A percentile compares a stretch with the other conserved stretches of the same genome.
Conservation (phyloP, 2,797 vertebrate genomes). For the Oryzias sinensis region DNA sequence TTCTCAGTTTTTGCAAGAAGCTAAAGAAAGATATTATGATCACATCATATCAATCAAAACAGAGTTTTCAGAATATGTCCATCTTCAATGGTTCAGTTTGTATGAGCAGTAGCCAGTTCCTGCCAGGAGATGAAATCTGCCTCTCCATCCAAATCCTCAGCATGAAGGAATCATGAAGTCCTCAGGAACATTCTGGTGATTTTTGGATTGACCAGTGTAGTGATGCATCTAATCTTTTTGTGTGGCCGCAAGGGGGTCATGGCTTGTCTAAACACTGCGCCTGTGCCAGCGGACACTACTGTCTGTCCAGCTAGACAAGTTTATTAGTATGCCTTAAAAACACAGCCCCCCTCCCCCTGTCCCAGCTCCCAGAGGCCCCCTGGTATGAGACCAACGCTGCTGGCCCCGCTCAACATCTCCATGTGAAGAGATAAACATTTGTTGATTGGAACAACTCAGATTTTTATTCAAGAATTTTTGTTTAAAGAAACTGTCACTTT, state of each 20-base stretch:
- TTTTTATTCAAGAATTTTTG: conserved; percentile 34
- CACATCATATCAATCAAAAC: too few relatives aligned
- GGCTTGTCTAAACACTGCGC: conserved; percentile 68
- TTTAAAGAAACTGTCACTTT: not conserved
- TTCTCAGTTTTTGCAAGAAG: too few relatives aligned
- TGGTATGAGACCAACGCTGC: conserved; percentile 62
- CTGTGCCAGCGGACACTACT: conserved; percentile 54
- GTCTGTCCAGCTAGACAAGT: conserved; percentile 71
- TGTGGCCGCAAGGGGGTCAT: conserved; percentile 41
- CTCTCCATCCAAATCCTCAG: too few relatives aligned
- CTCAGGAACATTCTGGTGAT: not conserved
- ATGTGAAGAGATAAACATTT: conserved; percentile 62
- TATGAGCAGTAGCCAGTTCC: too few relatives aligned
- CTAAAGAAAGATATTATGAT: too few relatives aligned
- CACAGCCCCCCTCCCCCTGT: conserved; percentile 44
- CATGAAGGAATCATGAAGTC: too few relatives aligned
- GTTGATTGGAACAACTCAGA: conserved; percentile 44
- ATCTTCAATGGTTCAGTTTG: too few relatives aligned
- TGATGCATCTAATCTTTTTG: conserved; percentile 17
- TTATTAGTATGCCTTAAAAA: conserved; percentile 78
- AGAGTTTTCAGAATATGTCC: too few relatives aligned
- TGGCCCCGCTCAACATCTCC: conserved; percentile 28
- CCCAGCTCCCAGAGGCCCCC: conserved; percentile 51
- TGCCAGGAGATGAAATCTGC: too few relatives aligned
- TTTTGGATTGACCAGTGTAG: conserved; percentile 8